These are phyloP conservation scores for Cryptotermes secundus DNA, from an alignment of 1,140 invertebrate species.

Conservation along the genomic window DNA sequence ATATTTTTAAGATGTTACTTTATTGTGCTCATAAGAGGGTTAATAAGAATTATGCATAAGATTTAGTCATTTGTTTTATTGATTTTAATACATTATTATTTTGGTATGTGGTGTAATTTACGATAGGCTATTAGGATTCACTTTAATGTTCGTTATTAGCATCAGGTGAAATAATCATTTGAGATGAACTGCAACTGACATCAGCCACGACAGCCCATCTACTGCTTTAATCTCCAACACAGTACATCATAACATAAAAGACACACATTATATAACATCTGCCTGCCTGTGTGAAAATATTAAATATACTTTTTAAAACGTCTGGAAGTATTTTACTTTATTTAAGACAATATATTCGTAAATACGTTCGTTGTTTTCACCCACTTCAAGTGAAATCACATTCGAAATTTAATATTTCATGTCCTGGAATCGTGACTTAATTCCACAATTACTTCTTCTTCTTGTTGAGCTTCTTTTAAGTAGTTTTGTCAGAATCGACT, in stretches of 20 bases:
- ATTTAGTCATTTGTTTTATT: not conserved
- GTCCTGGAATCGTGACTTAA: not conserved
- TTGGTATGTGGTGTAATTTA: not conserved
- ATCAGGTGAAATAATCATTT: not conserved
- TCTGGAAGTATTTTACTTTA: not conserved
- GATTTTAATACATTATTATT: not conserved
- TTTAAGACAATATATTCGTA: not conserved
- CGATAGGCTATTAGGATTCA: not conserved
- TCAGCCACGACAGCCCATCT: not conserved
- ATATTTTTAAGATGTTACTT: not conserved
- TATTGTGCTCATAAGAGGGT: not conserved
- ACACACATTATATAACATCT: not conserved
- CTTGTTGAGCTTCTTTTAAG: not conserved
- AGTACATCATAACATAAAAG: not conserved
- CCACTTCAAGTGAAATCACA: not conserved
- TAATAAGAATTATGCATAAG: not conserved
- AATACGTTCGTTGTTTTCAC: not conserved
- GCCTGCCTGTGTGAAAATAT: not conserved
- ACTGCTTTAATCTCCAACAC: not conserved
- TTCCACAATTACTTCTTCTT: not conserved
- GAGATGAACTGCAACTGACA: not conserved
- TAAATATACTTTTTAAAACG: not conserved
- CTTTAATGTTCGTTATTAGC: not conserved
- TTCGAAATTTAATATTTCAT: not conserved
- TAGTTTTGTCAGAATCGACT: not conserved